Conservation (phyloP, 2,113 vertebrate species). For the Isurus oxyrinchus region DNA sequence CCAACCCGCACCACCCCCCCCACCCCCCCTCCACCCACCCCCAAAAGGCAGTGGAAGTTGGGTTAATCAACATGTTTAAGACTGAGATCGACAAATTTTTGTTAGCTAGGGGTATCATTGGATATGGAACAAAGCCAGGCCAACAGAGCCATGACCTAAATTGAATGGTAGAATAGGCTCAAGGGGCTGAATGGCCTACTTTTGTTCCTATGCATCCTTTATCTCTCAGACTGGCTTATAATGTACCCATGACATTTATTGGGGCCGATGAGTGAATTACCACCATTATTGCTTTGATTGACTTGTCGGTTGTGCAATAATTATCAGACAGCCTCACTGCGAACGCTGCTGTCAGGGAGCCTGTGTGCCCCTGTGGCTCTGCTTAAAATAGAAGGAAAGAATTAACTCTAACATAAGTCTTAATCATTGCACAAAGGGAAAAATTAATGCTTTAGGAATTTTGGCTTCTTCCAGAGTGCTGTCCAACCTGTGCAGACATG, state of each 20-base stretch:
- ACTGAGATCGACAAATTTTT: not conserved
- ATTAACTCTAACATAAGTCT: not conserved
- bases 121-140: not conserved
- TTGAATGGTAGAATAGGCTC: not conserved
- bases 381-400: slow-evolving; percentile 14
- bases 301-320: not conserved
- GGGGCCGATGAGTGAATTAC: not conserved
- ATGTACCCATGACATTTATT: not conserved
- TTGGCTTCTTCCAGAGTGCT: not conserved
- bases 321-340: not conserved
- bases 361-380: not conserved
- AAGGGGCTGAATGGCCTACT: not conserved
- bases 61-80: not conserved
- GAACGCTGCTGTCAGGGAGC: not conserved
- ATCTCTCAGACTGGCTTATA: not conserved
- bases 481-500: not conserved
- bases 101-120: not conserved
- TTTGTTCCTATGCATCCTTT: not conserved
- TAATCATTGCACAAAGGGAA: slow-evolving; percentile 13
- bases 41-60: not conserved
- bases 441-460: not conserved
- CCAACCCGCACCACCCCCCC: too few relatives aligned
- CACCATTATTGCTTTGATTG: not conserved
- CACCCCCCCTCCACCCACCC: too few relatives aligned
- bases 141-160: not conserved